These are phyloP conservation scores for Ichneumoninae sp. DNA, from an alignment of 2,888 invertebrate species.

Conservation along the genomic window DNA sequence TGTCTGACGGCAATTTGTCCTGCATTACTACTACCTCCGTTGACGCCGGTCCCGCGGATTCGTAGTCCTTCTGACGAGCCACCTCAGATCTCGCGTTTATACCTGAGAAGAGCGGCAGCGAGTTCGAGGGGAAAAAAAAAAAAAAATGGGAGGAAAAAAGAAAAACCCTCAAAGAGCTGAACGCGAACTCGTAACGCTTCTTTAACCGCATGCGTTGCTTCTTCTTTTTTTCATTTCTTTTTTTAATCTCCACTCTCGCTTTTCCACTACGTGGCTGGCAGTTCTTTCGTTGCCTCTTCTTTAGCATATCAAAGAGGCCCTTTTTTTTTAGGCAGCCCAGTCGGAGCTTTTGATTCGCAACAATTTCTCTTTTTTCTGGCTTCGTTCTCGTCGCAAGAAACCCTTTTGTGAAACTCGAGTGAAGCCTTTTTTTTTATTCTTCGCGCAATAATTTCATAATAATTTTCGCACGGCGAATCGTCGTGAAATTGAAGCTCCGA, in stretches of 20 bases:
- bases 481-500: background rate
- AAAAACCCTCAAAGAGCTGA: conserved; percentile 41
- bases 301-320: background rate
- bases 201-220: conserved; percentile 19
- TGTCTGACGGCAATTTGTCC: conserved; percentile 49
- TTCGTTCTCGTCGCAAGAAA: background rate
- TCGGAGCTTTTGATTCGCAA: background rate
- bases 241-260: background rate
- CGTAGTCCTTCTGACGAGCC: background rate
- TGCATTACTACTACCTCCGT: conserved; percentile 23
- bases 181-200: conserved; percentile 8
- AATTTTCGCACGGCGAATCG: no score
- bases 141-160: background rate
- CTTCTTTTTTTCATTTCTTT: background rate
- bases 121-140: background rate
- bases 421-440: background rate
- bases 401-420: background rate
- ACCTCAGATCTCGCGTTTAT: background rate
- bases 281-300: background rate
- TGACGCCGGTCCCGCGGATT: conserved; percentile 5
- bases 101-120: conserved; percentile 1
- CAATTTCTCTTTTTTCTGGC: background rate
- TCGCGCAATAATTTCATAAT: background rate
- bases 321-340: background rate
- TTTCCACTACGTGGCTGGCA: conserved; percentile 2